Base-by-base conservation (phyloP, 2,797 vertebrate genomes). In the Bovichtus variegatus region DNA sequence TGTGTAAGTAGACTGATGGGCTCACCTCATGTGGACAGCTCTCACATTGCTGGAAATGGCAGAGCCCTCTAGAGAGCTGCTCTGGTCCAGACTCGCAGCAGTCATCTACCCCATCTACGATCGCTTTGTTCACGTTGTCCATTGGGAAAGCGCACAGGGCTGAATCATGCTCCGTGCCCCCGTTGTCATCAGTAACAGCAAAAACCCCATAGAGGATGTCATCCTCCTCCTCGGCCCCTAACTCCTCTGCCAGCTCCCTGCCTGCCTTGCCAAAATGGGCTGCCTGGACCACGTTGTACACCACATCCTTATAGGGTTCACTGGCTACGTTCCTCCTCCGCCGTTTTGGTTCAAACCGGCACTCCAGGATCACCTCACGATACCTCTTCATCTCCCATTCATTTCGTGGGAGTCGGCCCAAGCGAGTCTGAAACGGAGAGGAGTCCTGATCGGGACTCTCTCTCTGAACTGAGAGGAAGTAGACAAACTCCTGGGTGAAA, bases 1-100 rank as follows among this genome's bases (percentile, higher is more conserved):
- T 44, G 13, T 60, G 25, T 65, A 44, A 51, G 58, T 19, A 38
- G 43, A 68, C 47, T 46, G 40, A 69, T 21, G 29, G 31, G 12
- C 96, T 97, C 90, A 99, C 98, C 76, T 96, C 96, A 40, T 97
- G 94, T 1, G 97, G 97, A 81, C 98, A 99, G 87, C 96, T 97
- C 79, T 96, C 95, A 74, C 91, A 92, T 0, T 88, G 73, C 92
- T 98, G 98, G 90, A 97, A 99, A 88, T 97, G 96, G 71, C 93
- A 94, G 25, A 99, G 95, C 0, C 97, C 97, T 67, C 98, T 92
- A 44, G 86, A 93, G 54, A 97, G 90, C 16, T 92, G 87, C 61
- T 94, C 95, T 1, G 91, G 75, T 2, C 92, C 81, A 0, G 84
- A 74, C 62, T 88, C 83, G 2, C 98, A 99, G 89, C 98, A 99